Base-by-base conservation (phyloP, 2,113 vertebrate genomes). In the Marmota monax region DNA sequence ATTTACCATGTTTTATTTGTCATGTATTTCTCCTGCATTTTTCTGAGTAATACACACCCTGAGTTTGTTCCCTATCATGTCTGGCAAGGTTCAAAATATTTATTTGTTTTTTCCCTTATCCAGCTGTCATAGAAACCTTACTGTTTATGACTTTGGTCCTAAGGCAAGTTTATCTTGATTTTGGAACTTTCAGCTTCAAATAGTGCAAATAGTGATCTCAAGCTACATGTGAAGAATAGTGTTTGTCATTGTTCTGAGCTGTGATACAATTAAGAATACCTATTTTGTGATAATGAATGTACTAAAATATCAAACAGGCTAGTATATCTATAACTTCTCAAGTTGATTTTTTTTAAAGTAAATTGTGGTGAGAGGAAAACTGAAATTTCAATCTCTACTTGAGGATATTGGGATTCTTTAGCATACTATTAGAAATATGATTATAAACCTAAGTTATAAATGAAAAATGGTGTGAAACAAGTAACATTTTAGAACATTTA, bases 131-230 rank as follows among this genome's bases (percentile, higher is more conserved):
- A 97, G 96, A 97, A 97, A 94, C 53, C 63, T 92, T 98, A 94
- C 63, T 92, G 51, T 95, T 97, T 93, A 85, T 98, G 95, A 97
- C 91, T 93, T 97, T 96, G 32, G 25, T 98, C 63, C 34, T 98
- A 91, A 92, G 48, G 84, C 70, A 63, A 93, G 87, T 84, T 98
- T 98, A 95, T 98, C 73, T 95, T 37, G n/a, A 63, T 86, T 51
- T 96, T 88, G 91, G 95, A 96, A 96, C 91, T 97, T 97, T 97
- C 88, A 90, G 82, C 97, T 98, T 98, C 97, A 48, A 69, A 96
- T 88, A 74, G 94, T 96, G 79, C 69, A 88, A 95, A 72, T 80
- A 92, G 70, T 67, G 45, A 94, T 92, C 70, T 91, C 22, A 93
- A 69, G 42, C 79, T 73, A 65, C 88, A 82, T 0, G 6, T 96